Base-by-base conservation (phyloP, 2,888 invertebrate genomes). In the Ophion ellenae region DNA sequence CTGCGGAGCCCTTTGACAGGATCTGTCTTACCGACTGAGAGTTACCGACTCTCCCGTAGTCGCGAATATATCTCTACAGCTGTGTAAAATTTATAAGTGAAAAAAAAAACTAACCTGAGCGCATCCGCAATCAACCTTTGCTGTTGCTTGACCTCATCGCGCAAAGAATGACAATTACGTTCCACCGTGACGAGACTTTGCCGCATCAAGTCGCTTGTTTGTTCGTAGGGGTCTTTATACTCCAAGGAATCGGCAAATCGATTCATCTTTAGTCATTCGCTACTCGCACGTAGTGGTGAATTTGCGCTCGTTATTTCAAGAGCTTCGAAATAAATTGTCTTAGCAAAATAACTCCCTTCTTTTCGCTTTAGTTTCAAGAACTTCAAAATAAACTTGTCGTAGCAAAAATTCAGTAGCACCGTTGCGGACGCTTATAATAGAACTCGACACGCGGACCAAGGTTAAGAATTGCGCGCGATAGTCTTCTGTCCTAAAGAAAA, bases 151-250 rank as follows among this genome's bases (percentile, higher is more conserved):
- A 89, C 61, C 24, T 80, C 45, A 61, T 84, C 67, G 28, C 84
- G 59, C 66, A 88, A 75, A 0, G 59, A 53, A 5, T 73, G 79
- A 63, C 82, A 85, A 76, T 85, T 76, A 24, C 24, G 45, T 20
- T 82, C 82, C 14, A 85, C 85, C 20, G 71, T 79, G 40, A 79
- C 28, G 14, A 85, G 74, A 70, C 85, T 79, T 67, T 85, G 47
- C 28, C 64, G 66, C 85, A 85, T 82, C 11, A 85, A 59, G 61
- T 24, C 63, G 3, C 66, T 67, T 2, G 79, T 71, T 63, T 80
- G 66, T n/a, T 78, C 79, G 82, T 67, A 80, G 10, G 75, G n/a
- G 14, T 79, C 82, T n/a, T 64, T 79, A 53, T 76, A 64, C 28
- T 85, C 82, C 45, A 83, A 24, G 0, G 14, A 28, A 66, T 24